phyloP scores from a whole-genome alignment of 2,797 vertebrate genomes.

The Poecilia velifera region DNA sequence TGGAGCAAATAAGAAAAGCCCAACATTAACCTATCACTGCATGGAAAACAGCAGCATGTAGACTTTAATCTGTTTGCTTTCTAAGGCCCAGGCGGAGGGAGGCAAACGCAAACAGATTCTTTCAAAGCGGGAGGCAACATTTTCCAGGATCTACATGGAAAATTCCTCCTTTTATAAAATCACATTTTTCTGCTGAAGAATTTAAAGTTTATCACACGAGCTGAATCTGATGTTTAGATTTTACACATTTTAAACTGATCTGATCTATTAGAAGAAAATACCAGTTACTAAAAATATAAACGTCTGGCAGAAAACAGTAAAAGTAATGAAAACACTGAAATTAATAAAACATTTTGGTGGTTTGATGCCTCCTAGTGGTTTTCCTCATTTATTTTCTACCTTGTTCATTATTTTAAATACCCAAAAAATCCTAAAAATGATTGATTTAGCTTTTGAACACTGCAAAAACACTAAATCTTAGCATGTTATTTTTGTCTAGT shows the following conservation, averaged over 20 bases:
- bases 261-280: neutral
- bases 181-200: neutral
- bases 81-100: conserved; percentile 8
- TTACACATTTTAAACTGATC: neutral
- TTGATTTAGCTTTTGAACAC: neutral
- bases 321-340: neutral
- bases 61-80: conserved; percentile 66
- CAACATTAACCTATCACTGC: conserved; percentile 34
- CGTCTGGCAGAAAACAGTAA: neutral
- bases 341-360: neutral
- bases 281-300: neutral
- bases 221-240: neutral
- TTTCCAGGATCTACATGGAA: conserved; percentile 10
- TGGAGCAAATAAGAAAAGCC: conserved; percentile 26
- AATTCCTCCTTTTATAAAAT: neutral
- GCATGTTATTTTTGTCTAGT: too few species aligned
- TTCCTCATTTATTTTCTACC: neutral
- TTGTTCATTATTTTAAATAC: neutral
- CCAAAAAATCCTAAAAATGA: neutral
- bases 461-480: too few species aligned
- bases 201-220: neutral
- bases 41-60: conserved; percentile 37
- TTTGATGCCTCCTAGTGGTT: neutral
- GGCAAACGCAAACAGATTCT: conserved; percentile 14
- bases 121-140: conserved; percentile 17